phyloP scores from a whole-genome alignment of 2,797 vertebrate genomes.

The Enteromius fasciolatus region DNA sequence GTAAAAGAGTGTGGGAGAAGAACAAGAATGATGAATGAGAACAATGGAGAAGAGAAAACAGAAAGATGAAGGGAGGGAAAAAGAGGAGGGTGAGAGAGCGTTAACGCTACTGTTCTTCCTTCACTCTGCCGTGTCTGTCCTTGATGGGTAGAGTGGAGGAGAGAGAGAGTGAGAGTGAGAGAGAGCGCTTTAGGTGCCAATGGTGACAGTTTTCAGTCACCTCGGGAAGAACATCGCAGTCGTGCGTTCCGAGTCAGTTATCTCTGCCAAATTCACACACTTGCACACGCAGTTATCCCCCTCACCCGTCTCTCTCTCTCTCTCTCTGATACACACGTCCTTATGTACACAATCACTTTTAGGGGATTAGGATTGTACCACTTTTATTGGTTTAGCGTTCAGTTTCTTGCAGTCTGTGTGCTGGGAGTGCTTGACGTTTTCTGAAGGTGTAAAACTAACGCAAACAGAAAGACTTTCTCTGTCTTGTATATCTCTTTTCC shows the following conservation, averaged over 20 bases:
- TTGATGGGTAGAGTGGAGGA: slow-evolving; percentile 57
- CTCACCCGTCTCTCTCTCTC: slow-evolving; percentile 16
- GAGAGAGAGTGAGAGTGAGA: slow-evolving; percentile 1
- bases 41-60: slow-evolving; percentile 45
- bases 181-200: slow-evolving; percentile 64
- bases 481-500: slow-evolving; percentile 37
- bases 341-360: slow-evolving; percentile 41
- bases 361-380: slow-evolving; percentile 51
- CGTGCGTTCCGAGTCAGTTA: slow-evolving; percentile 59
- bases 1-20: slow-evolving; percentile 42
- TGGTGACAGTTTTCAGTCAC: slow-evolving; percentile 74
- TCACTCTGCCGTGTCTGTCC: slow-evolving; percentile 54
- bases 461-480: slow-evolving; percentile 11
- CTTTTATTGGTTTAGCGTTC: slow-evolving; percentile 50
- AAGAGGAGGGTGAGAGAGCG: slow-evolving; percentile 45
- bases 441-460: slow-evolving; percentile 22
- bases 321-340: slow-evolving; percentile 24
- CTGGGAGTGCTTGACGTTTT: slow-evolving; percentile 1
- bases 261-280: slow-evolving; percentile 52
- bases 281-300: slow-evolving; percentile 3
- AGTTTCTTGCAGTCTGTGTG: background rate
- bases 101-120: slow-evolving; percentile 49
- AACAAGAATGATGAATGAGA: slow-evolving; percentile 50
- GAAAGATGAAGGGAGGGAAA: slow-evolving; percentile 37
- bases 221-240: slow-evolving; percentile 64